Percentiles rank a stretch among this genome's conserved stretches.
Evolutionary conservation across 2,888 invertebrate genomes (phyloP).

Genomic region (Branchipolynoe longqiensis): DNA sequence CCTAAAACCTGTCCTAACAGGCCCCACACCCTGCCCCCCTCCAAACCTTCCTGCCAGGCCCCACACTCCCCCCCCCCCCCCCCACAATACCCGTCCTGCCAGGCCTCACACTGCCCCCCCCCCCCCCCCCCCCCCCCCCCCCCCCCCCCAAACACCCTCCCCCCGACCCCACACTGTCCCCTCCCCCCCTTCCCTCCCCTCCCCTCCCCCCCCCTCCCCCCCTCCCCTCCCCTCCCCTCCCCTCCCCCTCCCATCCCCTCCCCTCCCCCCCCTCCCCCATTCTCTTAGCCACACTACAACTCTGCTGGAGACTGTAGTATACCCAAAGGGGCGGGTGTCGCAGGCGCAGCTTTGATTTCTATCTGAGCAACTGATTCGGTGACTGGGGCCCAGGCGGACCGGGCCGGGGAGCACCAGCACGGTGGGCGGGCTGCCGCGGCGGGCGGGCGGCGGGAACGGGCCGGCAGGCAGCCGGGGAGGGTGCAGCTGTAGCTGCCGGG

Average conservation of each 20-base stretch:
- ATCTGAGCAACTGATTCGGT: conserved; percentile 34
- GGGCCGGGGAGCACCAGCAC: no score
- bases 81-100: background rate
- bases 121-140: background rate
- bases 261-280: background rate
- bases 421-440: no score
- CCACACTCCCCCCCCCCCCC: no score
- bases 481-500: no score
- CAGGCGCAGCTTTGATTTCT: conserved; percentile 52
- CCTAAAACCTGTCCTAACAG: no score
- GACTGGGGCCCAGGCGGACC: background rate
- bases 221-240: conserved; percentile 5
- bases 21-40: no score
- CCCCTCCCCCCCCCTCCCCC: background rate
- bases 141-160: background rate
- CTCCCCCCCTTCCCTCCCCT: background rate
- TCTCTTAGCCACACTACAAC: no score
- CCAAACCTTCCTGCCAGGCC: no score
- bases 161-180: background rate
- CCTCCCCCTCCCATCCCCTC: background rate
- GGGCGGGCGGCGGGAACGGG: no score
- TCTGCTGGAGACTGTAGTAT: conserved; percentile 25
- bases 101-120: background rate
- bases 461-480: no score
- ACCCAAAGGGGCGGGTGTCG: conserved; percentile 39